phyloP scores from a whole-genome alignment of 2,113 vertebrate genomes.

The Rhinopomastus cyanomelas region DNA sequence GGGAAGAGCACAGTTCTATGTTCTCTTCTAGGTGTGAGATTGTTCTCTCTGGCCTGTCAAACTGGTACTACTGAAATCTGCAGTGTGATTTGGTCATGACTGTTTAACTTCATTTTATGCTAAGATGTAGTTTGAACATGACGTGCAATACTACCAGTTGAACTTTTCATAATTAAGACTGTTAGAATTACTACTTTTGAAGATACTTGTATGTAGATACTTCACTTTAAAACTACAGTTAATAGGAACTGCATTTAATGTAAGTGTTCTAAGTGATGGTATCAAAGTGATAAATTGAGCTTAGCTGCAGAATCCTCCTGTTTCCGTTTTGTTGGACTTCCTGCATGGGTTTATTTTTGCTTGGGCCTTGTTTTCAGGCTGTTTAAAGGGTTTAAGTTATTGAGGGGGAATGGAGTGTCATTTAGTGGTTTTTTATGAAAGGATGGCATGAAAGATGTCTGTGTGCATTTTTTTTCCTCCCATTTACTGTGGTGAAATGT shows the following conservation, averaged over 20 bases:
- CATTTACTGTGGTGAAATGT: neutral
- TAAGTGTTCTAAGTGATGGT: neutral
- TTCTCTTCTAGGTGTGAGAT: neutral
- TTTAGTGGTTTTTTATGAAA: neutral
- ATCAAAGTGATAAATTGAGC: neutral
- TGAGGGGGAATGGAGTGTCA: neutral
- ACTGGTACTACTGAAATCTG: neutral
- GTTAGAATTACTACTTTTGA: neutral
- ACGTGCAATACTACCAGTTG: neutral
- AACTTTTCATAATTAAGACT: neutral
- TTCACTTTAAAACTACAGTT: neutral
- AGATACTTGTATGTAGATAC: neutral
- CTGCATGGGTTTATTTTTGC: neutral
- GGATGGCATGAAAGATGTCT: neutral
- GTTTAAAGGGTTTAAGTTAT: neutral
- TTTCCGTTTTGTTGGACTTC: neutral
- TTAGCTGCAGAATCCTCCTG: neutral
- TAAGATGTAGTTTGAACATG: neutral
- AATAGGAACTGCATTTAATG: neutral
- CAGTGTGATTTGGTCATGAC: neutral
- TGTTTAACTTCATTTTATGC: neutral
- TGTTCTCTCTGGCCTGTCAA: neutral
- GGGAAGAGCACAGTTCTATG: neutral
- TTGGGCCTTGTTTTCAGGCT: neutral
- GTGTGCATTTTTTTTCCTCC: neutral